Percentiles rank a stretch among this genome's conserved stretches.
phyloP scores from a whole-genome alignment of 2,888 invertebrate species.

The Monoplex corrugatus region DNA sequence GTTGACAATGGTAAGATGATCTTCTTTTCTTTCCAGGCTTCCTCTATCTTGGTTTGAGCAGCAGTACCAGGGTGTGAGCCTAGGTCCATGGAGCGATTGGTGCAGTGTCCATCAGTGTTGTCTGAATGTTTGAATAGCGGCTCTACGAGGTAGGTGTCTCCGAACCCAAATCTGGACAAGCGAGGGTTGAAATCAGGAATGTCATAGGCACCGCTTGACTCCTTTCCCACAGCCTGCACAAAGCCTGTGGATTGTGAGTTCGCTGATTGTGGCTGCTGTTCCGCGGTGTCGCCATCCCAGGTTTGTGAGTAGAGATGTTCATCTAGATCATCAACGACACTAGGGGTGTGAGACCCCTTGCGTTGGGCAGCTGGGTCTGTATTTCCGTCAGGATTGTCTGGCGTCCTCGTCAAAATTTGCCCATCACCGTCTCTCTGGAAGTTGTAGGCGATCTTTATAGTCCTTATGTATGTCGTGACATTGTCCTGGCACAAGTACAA shows the following conservation, averaged over 20 bases:
- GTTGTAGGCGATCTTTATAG: conserved; percentile 72
- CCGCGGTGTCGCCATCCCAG: conserved; percentile 22
- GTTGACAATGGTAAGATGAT: no score
- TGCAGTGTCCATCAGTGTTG: neutral
- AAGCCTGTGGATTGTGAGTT: neutral
- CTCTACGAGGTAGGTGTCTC: conserved; percentile 16
- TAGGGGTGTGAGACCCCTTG: no score
- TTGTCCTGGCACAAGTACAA: conserved; percentile 67
- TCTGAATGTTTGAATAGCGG: neutral
- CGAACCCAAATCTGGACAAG: conserved; percentile 22
- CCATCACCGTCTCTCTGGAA: conserved; percentile 48
- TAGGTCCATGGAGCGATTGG: neutral
- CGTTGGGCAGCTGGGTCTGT: no score
- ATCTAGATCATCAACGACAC: conserved; percentile 35
- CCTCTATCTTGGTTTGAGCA: no score
- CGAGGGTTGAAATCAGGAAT: neutral
- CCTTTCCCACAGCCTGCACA: neutral
- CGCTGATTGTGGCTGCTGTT: no score
- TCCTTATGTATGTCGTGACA: conserved; percentile 69
- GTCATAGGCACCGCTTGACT: neutral
- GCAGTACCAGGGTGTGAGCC: neutral
- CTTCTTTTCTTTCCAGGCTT: no score
- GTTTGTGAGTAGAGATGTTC: neutral
- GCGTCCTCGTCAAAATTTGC: conserved; percentile 43
- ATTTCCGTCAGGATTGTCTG: no score